Evolutionary conservation across 2,797 vertebrate genomes (phyloP), one percentile per base, ranked within the genome.

Genomic region (Amblyraja radiata): DNA sequence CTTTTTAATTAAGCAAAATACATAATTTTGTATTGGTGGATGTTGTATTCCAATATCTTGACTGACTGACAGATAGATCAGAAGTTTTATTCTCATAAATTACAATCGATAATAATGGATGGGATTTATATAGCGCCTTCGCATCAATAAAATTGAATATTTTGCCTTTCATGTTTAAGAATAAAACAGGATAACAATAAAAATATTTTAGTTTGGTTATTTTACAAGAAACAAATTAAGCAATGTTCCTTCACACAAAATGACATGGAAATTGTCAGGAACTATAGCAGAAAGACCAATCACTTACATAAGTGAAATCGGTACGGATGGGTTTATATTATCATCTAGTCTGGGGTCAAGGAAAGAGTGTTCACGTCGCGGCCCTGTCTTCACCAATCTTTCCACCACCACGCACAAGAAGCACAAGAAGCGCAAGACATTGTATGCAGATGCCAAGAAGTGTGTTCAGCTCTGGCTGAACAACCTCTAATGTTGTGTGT

Each of bases 151-250:
- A 90, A 68, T 36, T 32, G 36, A 25, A 90, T 71, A 90, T 32
- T 90, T 90, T 90, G 32, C 88, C 8, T 90, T 68, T 68, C 88
- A 90, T 39, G n/a, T 90, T 46, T 46, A 90, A 90, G 65, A 73
- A 63, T 32, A 90, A 90, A 16, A 90, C 63, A 73, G 63, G 88
- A 63, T 84, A 28, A 65, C n/a, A n/a, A 61, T 86, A 86, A 65
- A 63, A n/a, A n/a, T 58, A 65, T 86, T 86, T 86, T 86, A 63
- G 25, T 58, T 86, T n/a, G n/a, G 28, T 86, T 58, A 63, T 86
- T 61, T 86, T 58, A 86, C 54, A 58, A 32, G n/a, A 86, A 86
- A 86, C 83, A 86, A 86, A n/a, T 86, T 86, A 86, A 86, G 61
- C 83, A 63, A 14, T 63, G 83, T 4, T 65, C 28, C 58, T 86